Evolutionary conservation across 2,888 invertebrate species (phyloP), one percentile per base, ranked within the genome.

Genomic region (Seira sanloemensis): DNA sequence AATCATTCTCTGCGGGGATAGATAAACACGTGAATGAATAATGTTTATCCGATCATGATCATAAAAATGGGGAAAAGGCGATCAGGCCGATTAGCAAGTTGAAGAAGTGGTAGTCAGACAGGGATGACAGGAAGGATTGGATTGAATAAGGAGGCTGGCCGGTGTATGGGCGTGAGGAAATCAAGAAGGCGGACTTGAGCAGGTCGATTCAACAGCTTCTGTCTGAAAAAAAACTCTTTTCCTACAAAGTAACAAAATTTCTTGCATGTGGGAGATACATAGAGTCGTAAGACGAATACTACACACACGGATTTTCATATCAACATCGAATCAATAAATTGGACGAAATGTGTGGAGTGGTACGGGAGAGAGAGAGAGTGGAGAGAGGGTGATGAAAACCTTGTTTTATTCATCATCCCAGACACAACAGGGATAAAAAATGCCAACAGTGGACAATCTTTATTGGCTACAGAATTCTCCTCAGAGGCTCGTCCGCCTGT

Each of bases 321-420:
- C 84, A 85, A 86, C 86, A 86, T 86, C 86, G 78, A 79, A 85
- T 88, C 87, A 80, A 88, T 88, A 88, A 88, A 86, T 88, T 87
- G 84, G 78, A 54, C 50, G 37, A 69, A 69, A 58, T 54, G 68
- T 46, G 21, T 26, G 12, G 37, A 37, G 37, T 37, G 37, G 37
- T 7, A 4, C 12, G 37, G 37, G 4, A 37, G n/a, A n/a, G n/a
- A n/a, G n/a, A n/a, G n/a, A n/a, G n/a, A n/a, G n/a, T n/a, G n/a
- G n/a, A 12, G 37, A 7, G 37, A 12, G 4, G 58, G 54, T 54
- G 77, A 12, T 77, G 77, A 77, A 68, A 37, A 77, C 50, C 26
- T 46, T 1, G 23, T 66, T 65, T 19, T 24, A n/a, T 65, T 65
- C 16, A 37, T 37, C 37, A 37, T 12, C 4, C 5, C 37, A 37